Percentiles rank a stretch among this genome's conserved stretches.
Conservation (phyloP, 2,113 vertebrate genomes). For the Dasyprocta punctata region DNA sequence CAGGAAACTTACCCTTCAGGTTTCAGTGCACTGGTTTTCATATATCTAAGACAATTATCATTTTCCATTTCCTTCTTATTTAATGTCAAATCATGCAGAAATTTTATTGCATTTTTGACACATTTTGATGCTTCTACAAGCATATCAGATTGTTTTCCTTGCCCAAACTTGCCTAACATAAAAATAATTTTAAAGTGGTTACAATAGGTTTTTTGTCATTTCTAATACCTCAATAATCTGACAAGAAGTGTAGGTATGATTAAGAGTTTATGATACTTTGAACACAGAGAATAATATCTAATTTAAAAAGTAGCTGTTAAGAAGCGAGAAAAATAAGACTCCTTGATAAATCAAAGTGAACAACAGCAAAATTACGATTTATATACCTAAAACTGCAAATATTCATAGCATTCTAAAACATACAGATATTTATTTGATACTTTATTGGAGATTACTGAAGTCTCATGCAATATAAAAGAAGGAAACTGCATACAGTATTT, state of each 20-base stretch:
- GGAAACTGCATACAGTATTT: neutral
- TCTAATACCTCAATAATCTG: neutral
- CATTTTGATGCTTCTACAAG: conserved; percentile 48
- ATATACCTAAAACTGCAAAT: neutral
- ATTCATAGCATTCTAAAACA: neutral
- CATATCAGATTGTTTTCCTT: conserved; percentile 35
- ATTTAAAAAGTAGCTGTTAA: neutral
- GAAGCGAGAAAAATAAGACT: neutral
- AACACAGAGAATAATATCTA: neutral
- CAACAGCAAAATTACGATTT: neutral
- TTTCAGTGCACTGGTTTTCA: conserved; percentile 54
- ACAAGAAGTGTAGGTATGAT: neutral
- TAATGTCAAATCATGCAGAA: conserved; percentile 65
- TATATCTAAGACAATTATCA: conserved; percentile 73
- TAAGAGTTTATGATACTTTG: conserved; percentile 22
- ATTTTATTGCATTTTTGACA: conserved; percentile 56
- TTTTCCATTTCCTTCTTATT: conserved; percentile 62
- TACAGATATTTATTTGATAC: neutral
- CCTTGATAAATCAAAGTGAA: neutral
- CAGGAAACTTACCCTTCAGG: conserved; percentile 40
- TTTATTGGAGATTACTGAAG: neutral
- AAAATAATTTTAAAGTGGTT: neutral
- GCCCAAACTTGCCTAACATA: neutral
- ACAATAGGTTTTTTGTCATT: neutral
- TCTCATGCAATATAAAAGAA: neutral